phyloP scores from a whole-genome alignment of 2,113 vertebrate genomes.

The Grammomys surdaster region DNA sequence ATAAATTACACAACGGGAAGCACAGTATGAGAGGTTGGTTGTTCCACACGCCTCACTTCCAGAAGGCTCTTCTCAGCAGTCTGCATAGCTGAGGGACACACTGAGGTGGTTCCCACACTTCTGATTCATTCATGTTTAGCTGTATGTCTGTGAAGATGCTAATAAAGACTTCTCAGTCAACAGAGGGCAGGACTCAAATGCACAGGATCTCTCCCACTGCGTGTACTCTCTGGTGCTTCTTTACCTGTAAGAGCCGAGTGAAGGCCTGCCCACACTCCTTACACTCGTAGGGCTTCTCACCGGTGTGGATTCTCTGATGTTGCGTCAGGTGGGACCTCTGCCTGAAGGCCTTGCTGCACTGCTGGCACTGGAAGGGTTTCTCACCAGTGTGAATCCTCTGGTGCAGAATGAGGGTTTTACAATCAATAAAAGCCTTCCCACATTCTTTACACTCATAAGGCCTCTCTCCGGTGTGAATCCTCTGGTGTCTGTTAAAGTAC shows the following conservation, averaged over 20 bases:
- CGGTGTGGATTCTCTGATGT: conserved; percentile 28
- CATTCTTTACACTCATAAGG: conserved; percentile 49
- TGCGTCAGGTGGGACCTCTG: conserved; percentile 47
- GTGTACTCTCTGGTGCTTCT: conserved; percentile 48
- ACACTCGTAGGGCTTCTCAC: conserved; percentile 41
- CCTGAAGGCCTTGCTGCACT: conserved; percentile 46
- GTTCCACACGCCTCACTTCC: neutral
- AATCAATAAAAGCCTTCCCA: conserved; percentile 39
- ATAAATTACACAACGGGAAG: neutral
- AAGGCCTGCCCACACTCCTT: conserved; percentile 39
- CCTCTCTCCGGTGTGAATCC: conserved; percentile 54
- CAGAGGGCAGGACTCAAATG: neutral
- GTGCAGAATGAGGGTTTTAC: conserved; percentile 50
- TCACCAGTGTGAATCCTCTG: conserved; percentile 44
- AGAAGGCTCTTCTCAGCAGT: neutral
- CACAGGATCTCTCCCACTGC: neutral
- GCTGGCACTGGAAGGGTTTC: conserved; percentile 48
- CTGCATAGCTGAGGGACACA: neutral
- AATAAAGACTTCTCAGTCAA: neutral
- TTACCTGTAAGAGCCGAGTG: conserved; percentile 25
- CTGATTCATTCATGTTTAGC: neutral
- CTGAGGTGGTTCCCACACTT: neutral
- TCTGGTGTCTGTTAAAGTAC: conserved; percentile 36
- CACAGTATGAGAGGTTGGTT: neutral
- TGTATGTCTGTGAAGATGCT: neutral